Conservation (phyloP, 2,113 vertebrate genomes). For the Antennarius striatus region DNA sequence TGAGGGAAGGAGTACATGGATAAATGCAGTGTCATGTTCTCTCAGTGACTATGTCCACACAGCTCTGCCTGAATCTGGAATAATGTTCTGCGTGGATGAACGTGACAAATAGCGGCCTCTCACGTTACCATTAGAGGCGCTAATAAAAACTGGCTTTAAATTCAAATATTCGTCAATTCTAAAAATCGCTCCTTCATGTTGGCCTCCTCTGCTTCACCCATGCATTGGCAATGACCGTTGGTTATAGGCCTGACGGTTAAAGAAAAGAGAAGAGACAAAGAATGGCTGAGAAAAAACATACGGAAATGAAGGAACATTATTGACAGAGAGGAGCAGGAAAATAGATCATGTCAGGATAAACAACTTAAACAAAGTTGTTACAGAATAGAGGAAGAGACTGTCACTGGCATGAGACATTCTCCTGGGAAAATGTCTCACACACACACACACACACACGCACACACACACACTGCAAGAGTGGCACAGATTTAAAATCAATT, state of each 20-base stretch:
- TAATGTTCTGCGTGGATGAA: too few species aligned
- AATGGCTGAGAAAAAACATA: slow-evolving; percentile 26
- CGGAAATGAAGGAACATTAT: slow-evolving; percentile 20
- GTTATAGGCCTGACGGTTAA: slow-evolving; percentile 34
- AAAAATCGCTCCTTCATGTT: slow-evolving; percentile 4
- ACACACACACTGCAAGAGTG: too few species aligned
- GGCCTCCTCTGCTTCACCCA: slow-evolving; percentile 18
- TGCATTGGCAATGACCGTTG: slow-evolving; percentile 32
- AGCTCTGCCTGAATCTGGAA: not conserved
- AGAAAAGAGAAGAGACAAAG: slow-evolving; percentile 13
- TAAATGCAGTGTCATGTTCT: slow-evolving; percentile 65
- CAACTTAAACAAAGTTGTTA: slow-evolving; percentile 58
- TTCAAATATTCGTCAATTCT: slow-evolving; percentile 19
- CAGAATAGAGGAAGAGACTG: slow-evolving; percentile 41
- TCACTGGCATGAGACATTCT: slow-evolving; percentile 41
- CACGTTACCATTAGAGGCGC: not conserved
- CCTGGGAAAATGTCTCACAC: slow-evolving; percentile 41
- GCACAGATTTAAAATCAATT: too few species aligned
- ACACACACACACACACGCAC: too few species aligned
- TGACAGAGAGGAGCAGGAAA: slow-evolving; percentile 23
- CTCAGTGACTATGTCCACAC: slow-evolving; percentile 20
- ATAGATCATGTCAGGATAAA: slow-evolving; percentile 22
- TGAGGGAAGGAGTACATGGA: slow-evolving; percentile 36
- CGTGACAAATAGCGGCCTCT: too few species aligned
- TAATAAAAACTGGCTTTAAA: slow-evolving; percentile 7